phyloP scores from a whole-genome alignment of 2,888 invertebrate genomes.

The Tortrix viridana region DNA sequence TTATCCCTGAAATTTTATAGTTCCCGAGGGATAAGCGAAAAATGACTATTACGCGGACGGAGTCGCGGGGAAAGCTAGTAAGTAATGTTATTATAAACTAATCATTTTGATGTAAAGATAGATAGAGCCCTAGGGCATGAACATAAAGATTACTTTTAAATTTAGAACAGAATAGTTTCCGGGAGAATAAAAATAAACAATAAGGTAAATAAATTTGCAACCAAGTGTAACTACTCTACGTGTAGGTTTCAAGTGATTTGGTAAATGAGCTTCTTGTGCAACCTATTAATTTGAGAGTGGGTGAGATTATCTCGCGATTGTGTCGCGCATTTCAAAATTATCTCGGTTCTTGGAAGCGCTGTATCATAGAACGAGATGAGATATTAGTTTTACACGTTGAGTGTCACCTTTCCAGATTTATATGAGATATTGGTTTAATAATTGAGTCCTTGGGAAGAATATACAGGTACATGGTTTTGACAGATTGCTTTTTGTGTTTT shows the following conservation, averaged over 20 bases:
- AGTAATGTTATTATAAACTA: too few relatives aligned
- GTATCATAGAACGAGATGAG: conserved; percentile 10
- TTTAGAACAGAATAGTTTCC: too few relatives aligned
- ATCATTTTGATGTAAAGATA: too few relatives aligned
- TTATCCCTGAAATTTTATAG: too few relatives aligned
- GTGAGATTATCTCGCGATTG: conserved; percentile 31
- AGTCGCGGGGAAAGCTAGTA: too few relatives aligned
- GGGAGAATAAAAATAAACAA: too few relatives aligned
- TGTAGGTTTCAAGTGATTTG: conserved; percentile 35
- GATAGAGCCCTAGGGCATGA: too few relatives aligned
- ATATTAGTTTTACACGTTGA: neutral
- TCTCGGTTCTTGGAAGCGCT: conserved; percentile 24
- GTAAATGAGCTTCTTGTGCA: conserved; percentile 31
- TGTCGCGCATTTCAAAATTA: conserved; percentile 30
- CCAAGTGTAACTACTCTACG: conserved; percentile 22
- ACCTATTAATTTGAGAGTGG: conserved; percentile 37
- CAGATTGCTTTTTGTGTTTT: too few relatives aligned
- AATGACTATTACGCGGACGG: too few relatives aligned
- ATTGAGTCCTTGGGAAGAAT: neutral
- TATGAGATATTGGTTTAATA: neutral
- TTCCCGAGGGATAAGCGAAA: too few relatives aligned
- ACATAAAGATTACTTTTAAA: too few relatives aligned
- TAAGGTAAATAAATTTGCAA: neutral
- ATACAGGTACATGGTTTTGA: too few relatives aligned
- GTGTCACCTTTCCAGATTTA: neutral